Percentiles rank a stretch among this genome's conserved stretches.
Evolutionary conservation across 2,113 vertebrate genomes (phyloP).

Genomic region (Romanogobio albipinnatus): DNA sequence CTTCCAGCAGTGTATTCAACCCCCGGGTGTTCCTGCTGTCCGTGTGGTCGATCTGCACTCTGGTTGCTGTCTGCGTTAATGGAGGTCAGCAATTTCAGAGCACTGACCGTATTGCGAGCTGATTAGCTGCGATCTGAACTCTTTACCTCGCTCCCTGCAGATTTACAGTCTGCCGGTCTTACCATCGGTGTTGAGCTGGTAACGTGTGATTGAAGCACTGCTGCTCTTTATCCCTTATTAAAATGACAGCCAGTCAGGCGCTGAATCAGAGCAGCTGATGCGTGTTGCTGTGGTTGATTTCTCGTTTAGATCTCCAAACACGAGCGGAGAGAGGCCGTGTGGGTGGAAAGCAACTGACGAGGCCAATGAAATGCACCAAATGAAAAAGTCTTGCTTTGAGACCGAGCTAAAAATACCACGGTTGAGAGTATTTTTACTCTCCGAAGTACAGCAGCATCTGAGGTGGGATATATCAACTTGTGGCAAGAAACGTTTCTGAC

Average conservation of each 20-base stretch:
- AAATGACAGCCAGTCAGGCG: not conserved
- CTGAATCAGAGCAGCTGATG: not conserved
- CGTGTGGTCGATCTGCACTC: not conserved
- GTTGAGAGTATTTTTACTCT: constrained; percentile 32
- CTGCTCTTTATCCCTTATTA: constrained; percentile 20
- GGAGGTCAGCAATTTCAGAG: not conserved
- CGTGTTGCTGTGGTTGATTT: not conserved
- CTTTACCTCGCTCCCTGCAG: not conserved
- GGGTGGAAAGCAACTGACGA: constrained; percentile 3
- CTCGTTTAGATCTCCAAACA: not conserved
- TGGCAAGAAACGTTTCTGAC: not conserved
- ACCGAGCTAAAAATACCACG: constrained; percentile 4
- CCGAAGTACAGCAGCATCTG: not conserved
- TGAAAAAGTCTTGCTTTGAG: not conserved
- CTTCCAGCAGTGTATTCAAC: not conserved
- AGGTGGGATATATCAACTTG: not conserved
- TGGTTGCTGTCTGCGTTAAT: constrained; percentile 1
- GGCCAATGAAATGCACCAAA: constrained; percentile 7
- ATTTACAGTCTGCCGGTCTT: constrained; percentile 3
- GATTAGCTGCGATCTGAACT: constrained; percentile 3
- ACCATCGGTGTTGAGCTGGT: not conserved
- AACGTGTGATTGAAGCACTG: not conserved
- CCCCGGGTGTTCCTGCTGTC: not conserved
- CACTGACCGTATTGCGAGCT: not conserved
- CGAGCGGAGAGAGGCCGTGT: not conserved